phyloP scores from a whole-genome alignment of 2,888 invertebrate genomes.

The Flexamia atlantica region DNA sequence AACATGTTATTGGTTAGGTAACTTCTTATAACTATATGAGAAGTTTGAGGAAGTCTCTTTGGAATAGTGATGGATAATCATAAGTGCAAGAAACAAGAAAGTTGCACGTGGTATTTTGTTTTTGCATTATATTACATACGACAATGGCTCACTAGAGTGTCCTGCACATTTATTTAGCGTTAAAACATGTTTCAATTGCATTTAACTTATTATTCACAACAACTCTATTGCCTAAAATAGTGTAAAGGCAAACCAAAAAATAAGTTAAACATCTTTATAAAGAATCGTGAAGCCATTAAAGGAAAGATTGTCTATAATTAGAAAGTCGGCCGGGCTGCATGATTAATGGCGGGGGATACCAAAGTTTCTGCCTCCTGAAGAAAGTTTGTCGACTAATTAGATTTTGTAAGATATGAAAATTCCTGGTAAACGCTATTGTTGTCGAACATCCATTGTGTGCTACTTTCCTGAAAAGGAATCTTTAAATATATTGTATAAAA shows the following conservation, averaged over 20 bases:
- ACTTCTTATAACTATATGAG: no score
- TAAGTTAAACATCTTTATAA: not conserved
- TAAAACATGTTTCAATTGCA: no score
- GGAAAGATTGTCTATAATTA: constrained; percentile 31
- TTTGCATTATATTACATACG: no score
- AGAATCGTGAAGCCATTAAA: not conserved
- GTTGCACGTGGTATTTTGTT: no score
- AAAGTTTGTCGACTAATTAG: constrained; percentile 38
- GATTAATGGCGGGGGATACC: not conserved
- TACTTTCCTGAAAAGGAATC: not conserved
- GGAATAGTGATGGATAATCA: no score
- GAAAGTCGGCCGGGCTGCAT: not conserved
- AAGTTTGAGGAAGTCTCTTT: no score
- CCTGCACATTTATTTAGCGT: no score
- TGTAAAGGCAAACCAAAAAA: not conserved
- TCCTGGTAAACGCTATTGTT: constrained; percentile 14
- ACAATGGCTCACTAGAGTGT: no score
- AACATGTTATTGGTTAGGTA: no score
- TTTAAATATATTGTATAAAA: no score
- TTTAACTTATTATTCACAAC: no score
- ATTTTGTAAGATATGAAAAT: constrained; percentile 38
- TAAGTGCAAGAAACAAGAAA: no score
- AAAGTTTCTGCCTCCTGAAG: constrained; percentile 18
- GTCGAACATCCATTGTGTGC: not conserved
- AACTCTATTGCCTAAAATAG: not conserved